Conservation (phyloP, 2,888 invertebrate genomes). For the Neelides folsomi region DNA sequence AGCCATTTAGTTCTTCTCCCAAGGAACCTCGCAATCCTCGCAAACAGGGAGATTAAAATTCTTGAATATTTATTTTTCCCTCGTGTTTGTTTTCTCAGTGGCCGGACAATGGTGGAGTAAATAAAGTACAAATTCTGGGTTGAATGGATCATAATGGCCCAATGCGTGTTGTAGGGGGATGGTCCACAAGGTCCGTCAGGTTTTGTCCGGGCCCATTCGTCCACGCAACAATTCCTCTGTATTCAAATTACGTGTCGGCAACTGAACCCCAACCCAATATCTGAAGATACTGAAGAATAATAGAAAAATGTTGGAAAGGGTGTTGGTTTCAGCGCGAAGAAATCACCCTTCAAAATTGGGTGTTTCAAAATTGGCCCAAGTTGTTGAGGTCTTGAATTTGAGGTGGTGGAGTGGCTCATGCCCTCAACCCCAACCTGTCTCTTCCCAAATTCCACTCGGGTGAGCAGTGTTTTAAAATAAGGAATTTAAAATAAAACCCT, state of each 20-base stretch:
- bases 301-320: conserved; percentile 17
- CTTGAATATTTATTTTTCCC: conserved; percentile 1
- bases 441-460: too few species aligned
- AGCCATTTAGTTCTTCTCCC: too few species aligned
- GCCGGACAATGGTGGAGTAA: not conserved
- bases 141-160: not conserved
- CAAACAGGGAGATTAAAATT: not conserved
- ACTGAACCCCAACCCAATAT: conserved; percentile 5
- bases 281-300: conserved; percentile 2
- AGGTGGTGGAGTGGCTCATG: too few species aligned
- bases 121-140: not conserved
- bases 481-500: too few species aligned
- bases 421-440: too few species aligned
- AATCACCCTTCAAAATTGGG: conserved; percentile 13
- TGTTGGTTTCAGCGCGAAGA: conserved; percentile 31
- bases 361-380: not conserved
- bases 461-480: too few species aligned
- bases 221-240: too few species aligned
- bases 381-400: too few species aligned
- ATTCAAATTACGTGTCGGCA: conserved; percentile 4
- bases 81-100: conserved; percentile 3
- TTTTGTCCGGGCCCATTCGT: not conserved
- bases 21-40: too few species aligned
- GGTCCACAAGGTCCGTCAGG: not conserved
- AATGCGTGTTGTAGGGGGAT: not conserved